Conservation (phyloP, 2,113 vertebrate species). For the Scomber colias region DNA sequence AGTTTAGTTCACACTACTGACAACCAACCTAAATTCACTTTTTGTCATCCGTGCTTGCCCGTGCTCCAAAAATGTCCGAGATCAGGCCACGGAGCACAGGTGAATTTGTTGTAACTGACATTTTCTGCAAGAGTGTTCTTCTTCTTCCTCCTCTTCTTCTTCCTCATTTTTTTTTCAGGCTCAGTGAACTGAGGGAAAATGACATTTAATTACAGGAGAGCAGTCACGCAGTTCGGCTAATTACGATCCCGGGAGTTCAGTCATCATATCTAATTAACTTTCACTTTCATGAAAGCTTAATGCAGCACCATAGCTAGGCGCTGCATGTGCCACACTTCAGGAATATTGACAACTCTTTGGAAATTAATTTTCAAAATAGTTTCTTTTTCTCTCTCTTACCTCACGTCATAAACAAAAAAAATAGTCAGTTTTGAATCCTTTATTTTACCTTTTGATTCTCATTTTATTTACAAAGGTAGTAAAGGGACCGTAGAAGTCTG, state of each 20-base stretch:
- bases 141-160: slow-evolving; percentile 18
- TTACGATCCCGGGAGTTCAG: slow-evolving; percentile 93
- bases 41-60: slow-evolving; percentile 16
- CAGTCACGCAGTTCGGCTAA: slow-evolving; percentile 91
- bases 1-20: slow-evolving; percentile 29
- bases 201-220: slow-evolving; percentile 95
- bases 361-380: slow-evolving; percentile 82
- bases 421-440: background rate
- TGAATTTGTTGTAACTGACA: slow-evolving; percentile 78
- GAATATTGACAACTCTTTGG: slow-evolving; percentile 85
- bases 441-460: slow-evolving; percentile 6
- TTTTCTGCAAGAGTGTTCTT: slow-evolving; percentile 75
- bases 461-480: slow-evolving; percentile 42
- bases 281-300: slow-evolving; percentile 94
- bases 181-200: slow-evolving; percentile 90
- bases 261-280: slow-evolving; percentile 96
- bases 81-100: slow-evolving; percentile 66
- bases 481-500: slow-evolving; percentile 12
- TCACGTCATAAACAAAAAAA: background rate
- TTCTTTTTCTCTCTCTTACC: slow-evolving; percentile 5
- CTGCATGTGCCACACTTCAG: slow-evolving; percentile 82
- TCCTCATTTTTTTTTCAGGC: slow-evolving; percentile 79
- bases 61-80: slow-evolving; percentile 46
- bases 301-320: slow-evolving; percentile 79
- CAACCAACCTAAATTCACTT: slow-evolving; percentile 35